Base-by-base conservation (phyloP, 1,140 invertebrate species). In the Prorops nasuta region DNA sequence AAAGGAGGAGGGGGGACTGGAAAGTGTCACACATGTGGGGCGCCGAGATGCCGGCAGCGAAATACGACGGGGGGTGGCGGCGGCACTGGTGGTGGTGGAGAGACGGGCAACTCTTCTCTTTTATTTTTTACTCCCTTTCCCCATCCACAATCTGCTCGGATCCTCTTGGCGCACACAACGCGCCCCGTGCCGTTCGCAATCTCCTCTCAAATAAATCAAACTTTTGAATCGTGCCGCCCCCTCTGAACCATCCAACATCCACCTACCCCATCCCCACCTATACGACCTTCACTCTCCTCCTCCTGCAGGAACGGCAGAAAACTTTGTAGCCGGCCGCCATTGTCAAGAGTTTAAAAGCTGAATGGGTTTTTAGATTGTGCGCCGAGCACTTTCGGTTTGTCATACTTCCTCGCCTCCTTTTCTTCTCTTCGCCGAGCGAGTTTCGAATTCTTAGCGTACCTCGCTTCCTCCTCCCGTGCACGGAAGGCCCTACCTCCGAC, bases 191-290 rank as follows among this genome's bases (percentile, higher is more conserved):
- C 67, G 54, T 53, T 51, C 63, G 62, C 64, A 77, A 76, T 76
- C 70, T 76, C 55, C 67, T 66, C 67, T 69, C 69, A 77, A 77
- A 76, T 76, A 74, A 74, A 77, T 77, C 74, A 76, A 74, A 77
- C 74, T 75, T 76, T 74, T 69, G 64, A 75, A 74, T 74, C 64
- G 61, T 54, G 57, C 45, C 38, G 42, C 46, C 35, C 39, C 34
- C 17, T 16, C 42, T 14, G n/a, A n/a, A n/a, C n/a, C n/a, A n/a
- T n/a, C n/a, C n/a, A n/a, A n/a, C n/a, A n/a, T n/a, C 37, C 43
- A 36, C 45, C 45, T 35, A 42, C 44, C 50, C 57, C 41, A 20
- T 43, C 56, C 54, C 46, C 43, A 49, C 46, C 59, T 50, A 37
- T n/a, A 45, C 43, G 56, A 47, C 39, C 43, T 48, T 31, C 43